Conservation (phyloP, 2,113 vertebrate genomes). For the Myocastor coypus region DNA sequence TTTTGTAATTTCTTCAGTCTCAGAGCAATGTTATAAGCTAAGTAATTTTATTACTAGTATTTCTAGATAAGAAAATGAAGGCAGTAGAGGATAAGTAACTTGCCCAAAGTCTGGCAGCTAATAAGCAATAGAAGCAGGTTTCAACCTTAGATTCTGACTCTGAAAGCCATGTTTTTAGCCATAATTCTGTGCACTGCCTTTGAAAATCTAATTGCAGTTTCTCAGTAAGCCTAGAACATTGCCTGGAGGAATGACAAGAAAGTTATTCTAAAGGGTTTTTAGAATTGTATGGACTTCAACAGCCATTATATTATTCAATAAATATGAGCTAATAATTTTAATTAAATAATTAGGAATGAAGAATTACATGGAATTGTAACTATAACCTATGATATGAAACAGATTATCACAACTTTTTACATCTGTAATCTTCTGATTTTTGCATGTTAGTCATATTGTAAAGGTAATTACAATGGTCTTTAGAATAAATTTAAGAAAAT, state of each 20-base stretch:
- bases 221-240: neutral
- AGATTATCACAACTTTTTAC: neutral
- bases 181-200: neutral
- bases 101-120: neutral
- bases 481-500: neutral
- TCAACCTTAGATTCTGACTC: neutral
- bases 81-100: neutral
- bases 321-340: neutral
- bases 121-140: neutral
- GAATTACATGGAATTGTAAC: neutral
- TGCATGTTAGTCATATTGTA: neutral
- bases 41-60: neutral
- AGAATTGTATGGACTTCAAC: neutral
- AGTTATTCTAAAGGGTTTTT: neutral
- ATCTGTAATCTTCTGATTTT: neutral
- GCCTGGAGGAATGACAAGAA: neutral
- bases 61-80: slow-evolving; percentile 2
- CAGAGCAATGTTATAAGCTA: neutral
- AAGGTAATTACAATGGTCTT: neutral
- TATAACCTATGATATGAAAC: neutral
- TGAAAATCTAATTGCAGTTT: neutral
- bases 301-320: neutral
- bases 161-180: neutral
- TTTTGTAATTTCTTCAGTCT: neutral
- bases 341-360: neutral